phyloP scores from a whole-genome alignment of 2,113 vertebrate genomes.

The Alethe diademata region DNA sequence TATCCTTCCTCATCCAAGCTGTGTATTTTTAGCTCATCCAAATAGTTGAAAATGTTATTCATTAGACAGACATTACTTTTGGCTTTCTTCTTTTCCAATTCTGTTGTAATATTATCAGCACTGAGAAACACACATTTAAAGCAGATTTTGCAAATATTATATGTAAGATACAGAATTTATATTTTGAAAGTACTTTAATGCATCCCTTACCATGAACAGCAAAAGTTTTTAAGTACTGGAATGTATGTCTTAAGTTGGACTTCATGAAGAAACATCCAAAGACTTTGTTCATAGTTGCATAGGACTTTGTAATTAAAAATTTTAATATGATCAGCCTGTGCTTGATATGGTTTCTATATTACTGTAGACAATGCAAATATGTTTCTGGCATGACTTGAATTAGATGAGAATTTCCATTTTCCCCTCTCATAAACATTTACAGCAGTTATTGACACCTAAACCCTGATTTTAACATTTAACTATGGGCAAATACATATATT shows the following conservation, averaged over 20 bases:
- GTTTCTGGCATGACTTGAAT: conserved; percentile 72
- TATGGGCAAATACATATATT: conserved; percentile 39
- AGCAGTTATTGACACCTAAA: conserved; percentile 71
- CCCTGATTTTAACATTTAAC: conserved; percentile 58
- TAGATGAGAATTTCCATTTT: conserved; percentile 73
- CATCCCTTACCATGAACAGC: background rate
- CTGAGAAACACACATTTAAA: background rate
- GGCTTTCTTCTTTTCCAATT: background rate
- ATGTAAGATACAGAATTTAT: background rate
- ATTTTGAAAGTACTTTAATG: conserved; percentile 6
- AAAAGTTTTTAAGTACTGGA: background rate
- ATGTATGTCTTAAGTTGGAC: background rate
- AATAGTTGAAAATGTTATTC: conserved; percentile 17
- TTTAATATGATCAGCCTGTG: conserved; percentile 54
- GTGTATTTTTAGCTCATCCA: conserved; percentile 17
- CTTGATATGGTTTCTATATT: conserved; percentile 36
- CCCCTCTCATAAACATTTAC: conserved; percentile 63
- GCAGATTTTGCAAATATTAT: background rate
- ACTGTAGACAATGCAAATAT: conserved; percentile 56
- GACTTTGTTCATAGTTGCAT: conserved; percentile 27
- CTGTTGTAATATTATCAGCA: background rate
- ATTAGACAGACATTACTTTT: conserved; percentile 6
- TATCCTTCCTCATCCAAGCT: background rate
- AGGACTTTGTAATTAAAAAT: conserved; percentile 40
- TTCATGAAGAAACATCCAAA: background rate